Percentiles rank a stretch among this genome's conserved stretches.
Conservation (phyloP, 1,140 invertebrate species). For the Papilio glaucus region DNA sequence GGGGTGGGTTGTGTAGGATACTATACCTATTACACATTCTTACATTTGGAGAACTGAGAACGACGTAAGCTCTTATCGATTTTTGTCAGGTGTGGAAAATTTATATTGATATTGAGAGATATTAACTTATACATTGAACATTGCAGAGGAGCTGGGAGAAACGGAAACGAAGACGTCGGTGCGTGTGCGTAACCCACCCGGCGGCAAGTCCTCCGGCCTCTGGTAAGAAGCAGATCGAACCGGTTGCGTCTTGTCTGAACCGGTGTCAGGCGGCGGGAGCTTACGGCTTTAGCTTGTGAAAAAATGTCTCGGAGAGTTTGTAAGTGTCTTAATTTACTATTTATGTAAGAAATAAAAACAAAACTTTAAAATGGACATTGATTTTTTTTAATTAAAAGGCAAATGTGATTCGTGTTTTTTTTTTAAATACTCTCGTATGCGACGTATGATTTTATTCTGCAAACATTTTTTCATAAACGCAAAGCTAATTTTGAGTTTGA, state of each 20-base stretch:
- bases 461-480: constrained; percentile 50
- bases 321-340: constrained; percentile 36
- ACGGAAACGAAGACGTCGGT: constrained; percentile 85
- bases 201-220: constrained; percentile 87
- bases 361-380: background rate
- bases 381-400: background rate
- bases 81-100: too few species aligned
- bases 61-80: too few species aligned
- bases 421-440: constrained; percentile 12
- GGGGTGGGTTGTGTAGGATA: too few species aligned
- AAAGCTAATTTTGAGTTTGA: constrained; percentile 43
- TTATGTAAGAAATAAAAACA: constrained; percentile 12
- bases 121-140: constrained; percentile 44
- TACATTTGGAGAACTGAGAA: too few species aligned
- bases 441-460: constrained; percentile 30
- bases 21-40: too few species aligned
- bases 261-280: background rate
- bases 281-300: constrained; percentile 48
- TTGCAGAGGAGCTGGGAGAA: constrained; percentile 86
- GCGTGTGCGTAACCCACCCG: constrained; percentile 86
- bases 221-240: constrained; percentile 82
- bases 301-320: constrained; percentile 39
- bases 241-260: background rate
- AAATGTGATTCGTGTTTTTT: constrained; percentile 38
- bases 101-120: background rate